Base-by-base conservation (phyloP, 2,113 vertebrate species). In the Aplodontia rufa region DNA sequence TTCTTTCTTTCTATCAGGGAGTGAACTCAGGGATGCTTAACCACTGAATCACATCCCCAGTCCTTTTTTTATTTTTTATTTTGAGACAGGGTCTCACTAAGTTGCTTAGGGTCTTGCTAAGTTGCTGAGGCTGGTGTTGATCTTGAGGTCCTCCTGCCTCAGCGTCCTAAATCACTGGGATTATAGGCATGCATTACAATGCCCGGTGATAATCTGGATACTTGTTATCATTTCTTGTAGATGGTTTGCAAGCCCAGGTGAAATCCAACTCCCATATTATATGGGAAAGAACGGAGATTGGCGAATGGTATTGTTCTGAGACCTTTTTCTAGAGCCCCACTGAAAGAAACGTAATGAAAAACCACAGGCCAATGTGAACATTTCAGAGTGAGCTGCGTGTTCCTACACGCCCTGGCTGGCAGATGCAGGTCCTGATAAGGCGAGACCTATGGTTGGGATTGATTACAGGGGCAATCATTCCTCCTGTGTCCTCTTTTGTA, bases 341-440 rank as follows among this genome's bases (percentile, higher is more conserved):
- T 30, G 80, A 87, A 95, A 64, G 32, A 93, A 71, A 81, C 45
- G 40, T 74, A 55, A 42, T 55, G 71, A 69, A 72, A 91, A 82
- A 72, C 49, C 47, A 37, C 49, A 60, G 76, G 84, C 24, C n/a
- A 68, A 26, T 40, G 0, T 11, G 47, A 78, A 28, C 32, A n/a
- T 80, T 87, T 69, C 66, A 26, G 53, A 74, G 37, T 49, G 5
- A 51, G 37, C 26, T 51, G 49, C 66, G 47, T 83, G 69, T 72
- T 82, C 6, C 16, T 68, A 32, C 79, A 60, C 2, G 35, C 0
- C 0, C 45, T 47, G 20, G 47, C 45, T 42, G 49, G 13, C 1
- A 72, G 74, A 62, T 49, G 26, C 2, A 19, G n/a, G 71, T 32
- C 8, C 87, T 32, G 60, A 72, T 80, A 94, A 62, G n/a, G 60